Evolutionary conservation across 2,797 vertebrate genomes (phyloP).

Genomic region (Pangasius mekongensis): DNA sequence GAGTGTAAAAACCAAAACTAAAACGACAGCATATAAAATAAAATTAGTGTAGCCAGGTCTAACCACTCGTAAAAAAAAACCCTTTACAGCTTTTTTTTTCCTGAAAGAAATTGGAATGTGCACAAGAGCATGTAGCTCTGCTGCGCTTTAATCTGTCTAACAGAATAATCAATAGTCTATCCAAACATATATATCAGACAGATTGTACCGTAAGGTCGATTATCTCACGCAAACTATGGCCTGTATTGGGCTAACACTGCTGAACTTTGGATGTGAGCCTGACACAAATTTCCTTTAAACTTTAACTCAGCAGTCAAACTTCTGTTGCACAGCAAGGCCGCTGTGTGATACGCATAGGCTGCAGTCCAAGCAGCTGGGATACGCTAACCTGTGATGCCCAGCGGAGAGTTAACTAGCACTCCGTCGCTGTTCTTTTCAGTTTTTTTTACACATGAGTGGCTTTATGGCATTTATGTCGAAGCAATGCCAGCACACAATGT

Average conservation of each 20-base stretch:
- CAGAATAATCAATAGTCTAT: constrained; percentile 27
- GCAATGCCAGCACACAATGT: not conserved
- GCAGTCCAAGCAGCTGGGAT: constrained; percentile 9
- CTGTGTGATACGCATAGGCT: not conserved
- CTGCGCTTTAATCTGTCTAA: not conserved
- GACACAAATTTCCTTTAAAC: not conserved
- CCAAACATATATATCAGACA: not conserved
- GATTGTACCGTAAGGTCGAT: not conserved
- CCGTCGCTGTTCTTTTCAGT: constrained; percentile 2
- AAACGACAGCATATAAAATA: not conserved
- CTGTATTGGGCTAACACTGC: not conserved
- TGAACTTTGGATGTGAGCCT: constrained; percentile 30
- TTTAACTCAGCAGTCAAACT: not conserved
- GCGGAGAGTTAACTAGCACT: not conserved
- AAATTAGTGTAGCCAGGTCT: not conserved
- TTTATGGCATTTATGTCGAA: not conserved
- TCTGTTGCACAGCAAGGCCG: not conserved
- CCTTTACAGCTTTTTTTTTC: not conserved
- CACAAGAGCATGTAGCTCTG: not conserved
- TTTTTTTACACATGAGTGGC: constrained; percentile 18
- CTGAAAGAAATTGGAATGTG: not conserved
- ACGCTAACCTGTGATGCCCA: not conserved
- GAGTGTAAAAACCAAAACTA: not conserved
- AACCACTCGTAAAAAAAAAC: not conserved
- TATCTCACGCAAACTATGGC: not conserved